Evolutionary conservation across 23 tunicate genomes (phyloP), one percentile per base, ranked within the genome.

Genomic region (Halocynthia roretzi): DNA sequence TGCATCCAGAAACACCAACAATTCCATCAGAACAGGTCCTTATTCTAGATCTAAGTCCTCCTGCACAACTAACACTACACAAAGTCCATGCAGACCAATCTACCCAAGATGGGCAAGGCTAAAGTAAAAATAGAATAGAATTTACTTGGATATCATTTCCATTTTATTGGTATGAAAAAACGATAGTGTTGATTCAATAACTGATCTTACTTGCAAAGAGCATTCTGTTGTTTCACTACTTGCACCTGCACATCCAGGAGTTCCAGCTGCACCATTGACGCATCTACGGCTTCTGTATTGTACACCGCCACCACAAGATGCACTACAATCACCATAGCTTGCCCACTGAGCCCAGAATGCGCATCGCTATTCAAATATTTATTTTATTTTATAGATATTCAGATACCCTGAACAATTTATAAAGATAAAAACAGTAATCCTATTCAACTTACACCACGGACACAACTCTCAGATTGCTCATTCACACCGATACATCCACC

Each of bases 301-400:
- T 0, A 21, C 60, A 53, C 98, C 98, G 52, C 85, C 83, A 31
- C 98, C 98, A 75, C 98, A 92, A 22, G 84, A 53, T 44, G 55
- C 70, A 10, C 68, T 40, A 63, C 98, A 92, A 5, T 71, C 82
- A 8, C 81, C 75, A 79, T 83, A 92, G 8, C 56, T 56, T 18
- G 76, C 48, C 98, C 98, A 92, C 52, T 85, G 60, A 61, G 75
- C 78, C 98, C 98, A 92, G 85, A 68, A 86, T 8, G 98, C 87
- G 61, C 98, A 92, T 54, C 72, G 48, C 97, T 90, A 52, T 9
- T 7, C 69, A 48, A 14, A 54, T 7, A 76, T 15, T 58, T 58
- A 58, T n/a, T 31, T 31, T 31, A 31, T 31, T 31, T 31, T 31
- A 31, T 31, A 31, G 44, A 31, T 31, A 31, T 31, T 31, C 44